Evolutionary conservation across 2,888 invertebrate species (phyloP), one percentile per base, ranked within the genome.

Genomic region (Automeris io): DNA sequence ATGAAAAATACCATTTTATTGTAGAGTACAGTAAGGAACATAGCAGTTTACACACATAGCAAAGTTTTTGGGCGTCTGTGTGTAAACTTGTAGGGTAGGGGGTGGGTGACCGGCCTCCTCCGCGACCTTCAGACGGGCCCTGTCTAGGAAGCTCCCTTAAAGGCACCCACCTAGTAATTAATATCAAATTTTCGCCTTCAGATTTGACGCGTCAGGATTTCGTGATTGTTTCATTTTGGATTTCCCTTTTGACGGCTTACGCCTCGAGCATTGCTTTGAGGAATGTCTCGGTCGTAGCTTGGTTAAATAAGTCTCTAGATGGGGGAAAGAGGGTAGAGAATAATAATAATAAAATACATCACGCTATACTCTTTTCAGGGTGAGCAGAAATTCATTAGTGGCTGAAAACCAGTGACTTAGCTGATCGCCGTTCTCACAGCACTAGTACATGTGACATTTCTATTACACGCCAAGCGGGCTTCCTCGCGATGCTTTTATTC

Each of bases 71-170:
- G 8, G 12, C 21, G n/a, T 18, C 4, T 26, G 26, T 36, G 26
- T 26, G 26, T 23, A 19, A 16, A 22, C 5, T 23, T 41, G 42
- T 41, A 42, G 37, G 63, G 39, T 35, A 35, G 42, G 46, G 43
- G 46, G 46, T 53, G 76, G 79, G 73, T 83, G 77, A 83, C 79
- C 71, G 78, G 57, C 72, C 79, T 68, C 66, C 49, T 18, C 31
- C 23, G 46, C 74, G 83, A 83, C 85, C 85, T 85, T 83, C 85
- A 85, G 83, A 83, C 83, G 45, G 49, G 56, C 21, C 61, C 56
- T 55, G 78, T 79, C 79, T 75, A 70, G 81, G 80, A 80, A 81
- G 70, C 73, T 53, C 43, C 47, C 46, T 21, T 7, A 9, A 32
- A 34, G 21, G 33, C 34, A 24, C 39, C 21, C 22, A 24, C 39